phyloP scores from a whole-genome alignment of 2,888 invertebrate genomes.

The Sphinx pinastri region DNA sequence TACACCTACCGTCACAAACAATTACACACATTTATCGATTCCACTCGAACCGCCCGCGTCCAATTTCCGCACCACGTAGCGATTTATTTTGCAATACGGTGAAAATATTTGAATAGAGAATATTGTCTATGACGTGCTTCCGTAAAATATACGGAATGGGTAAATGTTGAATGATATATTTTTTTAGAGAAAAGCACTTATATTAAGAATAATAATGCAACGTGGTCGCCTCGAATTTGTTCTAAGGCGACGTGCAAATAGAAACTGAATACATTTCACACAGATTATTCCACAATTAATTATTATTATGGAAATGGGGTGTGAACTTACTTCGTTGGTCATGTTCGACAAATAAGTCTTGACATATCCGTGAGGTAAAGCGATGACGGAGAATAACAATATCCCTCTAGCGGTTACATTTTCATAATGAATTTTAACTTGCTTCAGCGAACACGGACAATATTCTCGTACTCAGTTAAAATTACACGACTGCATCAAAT shows the following conservation, averaged over 20 bases:
- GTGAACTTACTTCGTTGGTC: conserved; percentile 31
- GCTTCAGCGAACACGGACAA: not conserved
- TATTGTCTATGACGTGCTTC: not conserved
- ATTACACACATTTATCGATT: not conserved
- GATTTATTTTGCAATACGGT: not conserved
- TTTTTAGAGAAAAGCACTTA: not conserved
- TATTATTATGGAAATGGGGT: conserved; percentile 54
- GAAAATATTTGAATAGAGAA: conserved; percentile 10
- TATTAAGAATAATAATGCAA: not conserved
- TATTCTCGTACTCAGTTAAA: conserved; percentile 4
- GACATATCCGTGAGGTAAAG: conserved; percentile 43
- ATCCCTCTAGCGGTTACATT: conserved; percentile 9
- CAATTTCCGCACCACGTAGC: not conserved
- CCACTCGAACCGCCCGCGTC: not conserved
- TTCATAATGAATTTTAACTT: conserved; percentile 22
- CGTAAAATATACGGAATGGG: not conserved
- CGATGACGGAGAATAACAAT: conserved; percentile 14
- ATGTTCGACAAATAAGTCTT: conserved; percentile 47
- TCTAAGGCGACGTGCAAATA: conserved; percentile 41
- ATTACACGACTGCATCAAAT: not conserved
- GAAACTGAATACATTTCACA: conserved; percentile 57
- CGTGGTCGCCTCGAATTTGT: not conserved
- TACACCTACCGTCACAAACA: not conserved
- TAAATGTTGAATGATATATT: not conserved
- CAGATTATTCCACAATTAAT: conserved; percentile 42